Base-by-base conservation (phyloP, 2,113 vertebrate genomes). In the Pampusana beccarii region DNA sequence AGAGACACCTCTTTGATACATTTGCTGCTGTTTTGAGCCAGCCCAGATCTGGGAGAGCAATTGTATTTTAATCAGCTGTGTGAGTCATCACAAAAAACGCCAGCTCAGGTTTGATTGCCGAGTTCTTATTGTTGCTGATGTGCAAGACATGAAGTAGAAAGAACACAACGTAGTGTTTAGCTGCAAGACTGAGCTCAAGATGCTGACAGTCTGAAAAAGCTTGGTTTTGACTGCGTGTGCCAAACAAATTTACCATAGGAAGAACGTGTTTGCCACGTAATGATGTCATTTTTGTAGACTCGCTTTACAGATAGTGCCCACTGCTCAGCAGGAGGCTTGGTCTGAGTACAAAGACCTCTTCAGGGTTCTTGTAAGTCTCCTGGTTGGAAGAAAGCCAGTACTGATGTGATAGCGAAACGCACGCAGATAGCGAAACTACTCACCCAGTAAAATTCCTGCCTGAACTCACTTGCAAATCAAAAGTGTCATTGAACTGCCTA, bases 151-250 rank as follows among this genome's bases (percentile, higher is more conserved):
- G 66, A 51, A 82, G 71, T 53, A 77, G 54, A 92, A 67, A 28
- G 93, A 87, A 3, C 70, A 72, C 67, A 84, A 54, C 1, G 6
- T 72, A 70, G 86, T 75, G 3, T 85, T 89, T 54, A 69, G 65
- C 86, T 96, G 88, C 80, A 79, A 92, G 92, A 79, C 73, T 82
- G 80, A 69, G 73, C 91, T 87, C 86, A 50, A 75, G 91, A 54
- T 81, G 96, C 95, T 97, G 96, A 94, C 89, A 81, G 1, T 85
- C 79, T 86, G 88, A 74, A 91, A 95, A 94, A 42, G 31, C 93
- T 94, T 2, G 0, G 50, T 7, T 95, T 94, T 91, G 94, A 51
- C 46, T 94, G 62, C 1, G 9, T 15, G 14, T n/a, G 72, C 86
- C 86, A 84, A 83, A 78, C 31, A 61, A 44, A 79, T 89, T 78